Conservation (phyloP, 2,797 vertebrate species). For the Chelon auratus region DNA sequence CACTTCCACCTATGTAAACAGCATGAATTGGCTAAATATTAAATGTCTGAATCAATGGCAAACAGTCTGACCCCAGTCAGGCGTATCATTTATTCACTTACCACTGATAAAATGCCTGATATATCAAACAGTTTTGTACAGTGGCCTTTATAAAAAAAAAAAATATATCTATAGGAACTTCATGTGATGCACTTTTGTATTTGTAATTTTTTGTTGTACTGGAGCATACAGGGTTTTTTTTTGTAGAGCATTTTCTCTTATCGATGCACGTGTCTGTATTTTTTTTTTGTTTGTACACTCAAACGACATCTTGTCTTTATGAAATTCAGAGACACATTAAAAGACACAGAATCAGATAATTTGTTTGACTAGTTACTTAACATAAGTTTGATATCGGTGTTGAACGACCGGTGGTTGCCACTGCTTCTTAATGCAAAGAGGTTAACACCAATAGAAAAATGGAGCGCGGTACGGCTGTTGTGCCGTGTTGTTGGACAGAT, state of each 20-base stretch:
- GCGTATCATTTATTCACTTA: not conserved
- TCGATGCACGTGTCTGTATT: slow-evolving; percentile 50
- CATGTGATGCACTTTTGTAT: slow-evolving; percentile 55
- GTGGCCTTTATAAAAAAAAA: slow-evolving; percentile 8
- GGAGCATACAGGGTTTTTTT: slow-evolving; percentile 69
- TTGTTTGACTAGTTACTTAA: not conserved
- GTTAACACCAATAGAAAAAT: slow-evolving; percentile 36
- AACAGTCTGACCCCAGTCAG: not conserved
- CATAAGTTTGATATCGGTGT: too few relatives aligned
- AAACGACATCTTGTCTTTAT: slow-evolving; percentile 14
- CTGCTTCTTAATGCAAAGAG: not conserved
- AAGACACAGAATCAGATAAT: not conserved
- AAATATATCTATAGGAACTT: slow-evolving; percentile 4
- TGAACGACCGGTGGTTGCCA: not conserved
- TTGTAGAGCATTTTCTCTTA: slow-evolving; percentile 72
- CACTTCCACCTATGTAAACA: not conserved
- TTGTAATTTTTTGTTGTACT: slow-evolving; percentile 71
- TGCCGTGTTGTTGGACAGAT: slow-evolving; percentile 82
- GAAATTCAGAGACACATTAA: slow-evolving; percentile 40
- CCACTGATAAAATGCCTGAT: not conserved
- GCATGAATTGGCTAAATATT: not conserved
- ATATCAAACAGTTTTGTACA: slow-evolving; percentile 15
- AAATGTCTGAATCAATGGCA: not conserved
- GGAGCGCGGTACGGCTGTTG: slow-evolving; percentile 91
- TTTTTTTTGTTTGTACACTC: slow-evolving; percentile 18